Evolutionary conservation across 2,888 invertebrate species (phyloP).

Genomic region (Argyresthia albistria): DNA sequence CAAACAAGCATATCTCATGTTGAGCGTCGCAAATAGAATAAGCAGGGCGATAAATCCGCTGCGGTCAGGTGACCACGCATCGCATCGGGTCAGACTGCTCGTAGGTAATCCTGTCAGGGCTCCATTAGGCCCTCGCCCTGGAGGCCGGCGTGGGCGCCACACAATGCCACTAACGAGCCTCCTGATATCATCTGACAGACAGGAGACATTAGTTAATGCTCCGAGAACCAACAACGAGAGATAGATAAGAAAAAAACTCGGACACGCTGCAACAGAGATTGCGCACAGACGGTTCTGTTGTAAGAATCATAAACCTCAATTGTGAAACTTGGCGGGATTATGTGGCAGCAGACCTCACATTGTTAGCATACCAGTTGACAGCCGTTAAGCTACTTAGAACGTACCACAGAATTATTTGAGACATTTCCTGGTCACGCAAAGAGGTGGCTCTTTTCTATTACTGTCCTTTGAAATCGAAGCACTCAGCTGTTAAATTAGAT

Average conservation of each 20-base stretch:
- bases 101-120: slow-evolving; percentile 46
- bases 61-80: slow-evolving; percentile 14
- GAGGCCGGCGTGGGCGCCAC: slow-evolving; percentile 46
- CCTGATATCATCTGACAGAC: slow-evolving; percentile 57
- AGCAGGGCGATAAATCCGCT: slow-evolving; percentile 3
- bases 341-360: too few relatives aligned
- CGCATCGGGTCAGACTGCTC: slow-evolving; percentile 28
- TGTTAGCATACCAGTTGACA: too few relatives aligned
- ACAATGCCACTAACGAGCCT: slow-evolving; percentile 60
- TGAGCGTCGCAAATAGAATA: background rate
- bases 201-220: slow-evolving; percentile 49
- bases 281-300: background rate
- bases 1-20: too few relatives aligned
- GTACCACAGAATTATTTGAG: too few relatives aligned
- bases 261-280: background rate
- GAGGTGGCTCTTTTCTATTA: too few relatives aligned
- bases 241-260: slow-evolving; percentile 29
- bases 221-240: slow-evolving; percentile 29
- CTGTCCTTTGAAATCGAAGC: too few relatives aligned
- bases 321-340: too few relatives aligned
- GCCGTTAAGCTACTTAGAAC: too few relatives aligned
- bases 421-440: too few relatives aligned
- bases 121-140: slow-evolving; percentile 37
- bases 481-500: background rate
- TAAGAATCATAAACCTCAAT: background rate